Percentiles rank a stretch among this genome's conserved stretches.
phyloP scores from a whole-genome alignment of 2,113 vertebrate genomes.

The Notothenia coriiceps region DNA sequence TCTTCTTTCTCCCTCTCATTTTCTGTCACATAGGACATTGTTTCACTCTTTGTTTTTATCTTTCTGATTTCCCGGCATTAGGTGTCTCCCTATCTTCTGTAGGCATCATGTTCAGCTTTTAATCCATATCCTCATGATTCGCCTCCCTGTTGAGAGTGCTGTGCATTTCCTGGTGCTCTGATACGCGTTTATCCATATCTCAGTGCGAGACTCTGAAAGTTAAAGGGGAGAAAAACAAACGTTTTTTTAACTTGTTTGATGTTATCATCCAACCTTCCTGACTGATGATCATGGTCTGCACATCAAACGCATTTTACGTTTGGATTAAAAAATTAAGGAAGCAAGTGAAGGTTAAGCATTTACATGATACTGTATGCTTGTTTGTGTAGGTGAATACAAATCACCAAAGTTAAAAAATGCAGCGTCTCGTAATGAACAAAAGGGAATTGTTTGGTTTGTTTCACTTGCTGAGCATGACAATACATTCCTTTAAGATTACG shows the following conservation, averaged over 20 bases:
- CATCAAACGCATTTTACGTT: neutral
- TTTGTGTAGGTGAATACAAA: neutral
- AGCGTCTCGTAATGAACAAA: neutral
- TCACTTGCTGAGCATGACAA: conserved; percentile 10
- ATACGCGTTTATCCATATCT: conserved; percentile 43
- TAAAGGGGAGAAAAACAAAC: conserved; percentile 29
- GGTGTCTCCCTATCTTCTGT: conserved; percentile 35
- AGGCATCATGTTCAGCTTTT: conserved; percentile 39
- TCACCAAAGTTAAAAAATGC: neutral
- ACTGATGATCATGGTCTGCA: conserved; percentile 41
- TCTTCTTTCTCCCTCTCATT: neutral
- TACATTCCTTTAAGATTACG: neutral
- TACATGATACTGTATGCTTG: neutral
- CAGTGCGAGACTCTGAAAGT: conserved; percentile 35
- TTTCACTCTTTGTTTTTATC: neutral
- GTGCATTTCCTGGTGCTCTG: conserved; percentile 39
- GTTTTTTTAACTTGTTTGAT: neutral
- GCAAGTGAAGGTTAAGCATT: neutral
- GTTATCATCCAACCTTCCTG: conserved; percentile 15
- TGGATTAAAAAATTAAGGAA: neutral
- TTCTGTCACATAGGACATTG: conserved; percentile 16
- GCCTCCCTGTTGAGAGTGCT: conserved; percentile 18
- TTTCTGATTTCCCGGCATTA: neutral
- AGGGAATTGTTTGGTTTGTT: neutral
- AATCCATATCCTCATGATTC: conserved; percentile 7